phyloP scores from a whole-genome alignment of 2,888 invertebrate species.

The Drosophila austrosaltans region DNA sequence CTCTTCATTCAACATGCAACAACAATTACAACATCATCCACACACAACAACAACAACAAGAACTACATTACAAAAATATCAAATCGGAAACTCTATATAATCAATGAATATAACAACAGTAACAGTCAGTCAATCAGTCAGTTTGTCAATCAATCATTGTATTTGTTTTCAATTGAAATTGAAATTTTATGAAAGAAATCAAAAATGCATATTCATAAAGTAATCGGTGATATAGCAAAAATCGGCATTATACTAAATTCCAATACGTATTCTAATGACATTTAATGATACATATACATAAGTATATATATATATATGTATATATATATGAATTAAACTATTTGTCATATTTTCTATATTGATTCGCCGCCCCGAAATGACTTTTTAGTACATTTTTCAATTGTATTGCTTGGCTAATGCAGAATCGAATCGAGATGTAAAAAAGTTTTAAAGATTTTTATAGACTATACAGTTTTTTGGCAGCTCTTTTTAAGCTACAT shows the following conservation, averaged over 20 bases:
- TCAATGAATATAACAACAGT: conserved; percentile 25
- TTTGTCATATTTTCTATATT: neutral
- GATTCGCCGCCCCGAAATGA: neutral
- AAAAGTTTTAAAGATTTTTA: neutral
- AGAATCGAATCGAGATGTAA: neutral
- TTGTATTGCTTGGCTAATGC: neutral
- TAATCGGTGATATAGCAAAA: neutral
- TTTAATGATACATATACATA: neutral
- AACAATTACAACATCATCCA: conserved; percentile 32
- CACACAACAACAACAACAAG: conserved; percentile 24
- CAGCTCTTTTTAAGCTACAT: conserved; percentile 5
- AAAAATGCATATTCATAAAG: conserved; percentile 3
- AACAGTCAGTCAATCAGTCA: conserved; percentile 21
- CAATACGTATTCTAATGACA: conserved; percentile 1
- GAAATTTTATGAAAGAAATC: conserved; percentile 4
- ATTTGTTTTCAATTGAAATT: neutral
- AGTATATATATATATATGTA: too few relatives aligned
- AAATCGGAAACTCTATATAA: conserved; percentile 22
- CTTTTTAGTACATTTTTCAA: neutral
- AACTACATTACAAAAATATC: conserved; percentile 24
- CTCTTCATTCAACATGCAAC: conserved; percentile 24
- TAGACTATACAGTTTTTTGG: conserved; percentile 9
- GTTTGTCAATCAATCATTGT: conserved; percentile 1
- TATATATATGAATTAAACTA: neutral
- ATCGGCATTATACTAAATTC: neutral